Percentiles rank a stretch among this genome's conserved stretches.
Evolutionary conservation across 2,113 vertebrate genomes (phyloP).

Genomic region (Acrocephalus kingi): DNA sequence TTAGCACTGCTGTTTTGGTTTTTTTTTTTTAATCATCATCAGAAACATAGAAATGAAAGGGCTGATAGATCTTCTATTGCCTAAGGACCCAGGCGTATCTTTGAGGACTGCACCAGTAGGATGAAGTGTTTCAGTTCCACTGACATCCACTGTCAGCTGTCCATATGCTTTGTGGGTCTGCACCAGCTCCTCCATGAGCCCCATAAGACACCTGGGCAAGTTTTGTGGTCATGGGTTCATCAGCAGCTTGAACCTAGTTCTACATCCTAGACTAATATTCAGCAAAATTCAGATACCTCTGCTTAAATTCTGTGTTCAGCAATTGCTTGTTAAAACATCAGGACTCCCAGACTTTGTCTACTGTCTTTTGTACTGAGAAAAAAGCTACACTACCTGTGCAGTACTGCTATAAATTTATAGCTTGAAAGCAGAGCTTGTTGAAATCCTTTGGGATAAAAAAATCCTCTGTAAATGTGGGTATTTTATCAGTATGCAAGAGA

Average conservation of each 20-base stretch:
- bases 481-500: slow-evolving; percentile 10
- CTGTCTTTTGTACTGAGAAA: background rate
- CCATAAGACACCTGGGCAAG: background rate
- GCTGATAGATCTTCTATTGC: background rate
- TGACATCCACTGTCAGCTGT: background rate
- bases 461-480: background rate
- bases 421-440: background rate
- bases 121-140: background rate
- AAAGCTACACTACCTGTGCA: background rate
- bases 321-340: background rate
- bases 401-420: background rate
- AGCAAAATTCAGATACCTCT: background rate
- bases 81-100: background rate
- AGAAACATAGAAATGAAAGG: background rate
- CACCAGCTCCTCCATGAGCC: background rate
- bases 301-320: background rate
- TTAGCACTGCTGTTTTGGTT: background rate
- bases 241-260: background rate
- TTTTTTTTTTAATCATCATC: background rate
- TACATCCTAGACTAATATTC: background rate
- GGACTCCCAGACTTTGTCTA: background rate
- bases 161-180: background rate
- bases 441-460: slow-evolving; percentile 30
- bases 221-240: background rate
- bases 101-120: background rate